Evolutionary conservation across 2,888 invertebrate species (phyloP), one percentile per base, ranked within the genome.

Genomic region (Labia minor): DNA sequence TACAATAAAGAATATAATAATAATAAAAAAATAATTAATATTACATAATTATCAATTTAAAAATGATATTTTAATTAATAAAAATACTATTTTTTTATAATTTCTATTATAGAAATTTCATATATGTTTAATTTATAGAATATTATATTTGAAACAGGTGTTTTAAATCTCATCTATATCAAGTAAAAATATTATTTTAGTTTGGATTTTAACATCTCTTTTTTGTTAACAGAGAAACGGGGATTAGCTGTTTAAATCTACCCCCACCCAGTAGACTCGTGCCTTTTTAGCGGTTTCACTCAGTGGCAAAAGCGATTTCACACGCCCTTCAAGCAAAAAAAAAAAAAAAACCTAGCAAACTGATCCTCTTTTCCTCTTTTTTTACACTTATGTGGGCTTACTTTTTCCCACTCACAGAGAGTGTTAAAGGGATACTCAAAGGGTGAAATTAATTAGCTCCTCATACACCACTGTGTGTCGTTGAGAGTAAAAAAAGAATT

Each of bases 271-370:
- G 49, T 16, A 16, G 49, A 14, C n/a, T 16, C 14, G 3, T 49
- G 49, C 49, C 49, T 49, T 49, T 49, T 49, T 49, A 49, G 49
- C 49, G 49, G 49, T 49, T 49, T 49, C 14, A 49, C 49, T n/a
- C 49, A 49, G 49, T 49, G 49, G 49, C 49, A 49, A 49, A 49
- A 49, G 49, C 49, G 49, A 49, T 49, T 49, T 49, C 49, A 49
- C 49, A 49, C 49, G 49, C 49, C 49, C 49, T 49, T 16, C 16
- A 11, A 14, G 8, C 3, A 2, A 16, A 11, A 49, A 49, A 49
- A 49, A 49, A 33, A 33, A 33, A 33, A 33, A 33, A 11, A 6
- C 33, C 6, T 11, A 11, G 16, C 49, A 49, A 49, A 14, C 49
- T 49, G 49, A 49, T 49, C 49, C 49, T 49, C 49, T 49, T 16